Conservation (phyloP, 2,797 vertebrate genomes). For the Danio tinwini region DNA sequence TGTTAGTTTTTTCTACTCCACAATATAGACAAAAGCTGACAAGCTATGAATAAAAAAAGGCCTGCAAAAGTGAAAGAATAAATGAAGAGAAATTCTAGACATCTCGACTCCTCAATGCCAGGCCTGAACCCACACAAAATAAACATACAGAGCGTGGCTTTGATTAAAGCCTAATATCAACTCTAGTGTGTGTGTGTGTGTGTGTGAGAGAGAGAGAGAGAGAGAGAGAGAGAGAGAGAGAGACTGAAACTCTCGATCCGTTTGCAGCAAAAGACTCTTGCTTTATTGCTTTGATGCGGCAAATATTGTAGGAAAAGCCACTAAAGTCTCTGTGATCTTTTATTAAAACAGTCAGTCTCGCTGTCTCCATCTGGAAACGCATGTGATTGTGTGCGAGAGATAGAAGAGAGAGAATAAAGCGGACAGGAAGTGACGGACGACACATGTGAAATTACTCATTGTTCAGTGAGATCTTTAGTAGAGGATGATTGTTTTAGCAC, state of each 20-base stretch:
- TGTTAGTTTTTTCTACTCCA: neutral
- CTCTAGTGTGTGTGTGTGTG: conserved; percentile 23
- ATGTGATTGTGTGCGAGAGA: conserved; percentile 9
- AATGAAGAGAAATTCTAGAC: conserved; percentile 88
- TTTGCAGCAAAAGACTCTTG: conserved; percentile 65
- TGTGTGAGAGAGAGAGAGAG: no score
- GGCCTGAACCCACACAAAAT: conserved; percentile 85
- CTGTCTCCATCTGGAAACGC: conserved; percentile 49
- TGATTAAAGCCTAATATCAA: conserved; percentile 96
- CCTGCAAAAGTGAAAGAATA: conserved; percentile 57
- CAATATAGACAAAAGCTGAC: neutral
- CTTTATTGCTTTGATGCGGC: conserved; percentile 77
- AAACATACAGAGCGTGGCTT: conserved; percentile 91
- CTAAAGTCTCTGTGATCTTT: conserved; percentile 77
- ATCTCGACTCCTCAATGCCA: conserved; percentile 83
- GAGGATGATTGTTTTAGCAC: neutral
- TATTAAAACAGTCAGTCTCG: conserved; percentile 65
- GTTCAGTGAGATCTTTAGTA: conserved; percentile 53
- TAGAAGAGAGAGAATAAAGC: neutral
- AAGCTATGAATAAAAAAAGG: neutral
- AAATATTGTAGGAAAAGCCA: conserved; percentile 73
- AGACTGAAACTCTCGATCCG: conserved; percentile 56
- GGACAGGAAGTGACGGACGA: conserved; percentile 40
- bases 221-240: no score
- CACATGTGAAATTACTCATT: conserved; percentile 56